Evolutionary conservation across 2,797 vertebrate genomes (phyloP).

Genomic region (Miichthys miiuy): DNA sequence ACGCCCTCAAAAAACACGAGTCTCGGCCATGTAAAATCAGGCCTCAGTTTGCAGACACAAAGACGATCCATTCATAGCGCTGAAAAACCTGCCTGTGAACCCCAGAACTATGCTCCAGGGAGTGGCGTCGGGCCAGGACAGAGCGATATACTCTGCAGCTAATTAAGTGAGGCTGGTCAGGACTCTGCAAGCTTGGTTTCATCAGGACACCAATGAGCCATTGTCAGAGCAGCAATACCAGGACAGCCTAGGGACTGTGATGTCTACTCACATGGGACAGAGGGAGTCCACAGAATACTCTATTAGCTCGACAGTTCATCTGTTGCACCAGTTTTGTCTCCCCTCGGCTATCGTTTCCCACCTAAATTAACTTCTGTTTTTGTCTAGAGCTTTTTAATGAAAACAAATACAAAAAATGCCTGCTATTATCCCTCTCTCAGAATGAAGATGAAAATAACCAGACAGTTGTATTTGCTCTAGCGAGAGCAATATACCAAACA

Average conservation of each 20-base stretch:
- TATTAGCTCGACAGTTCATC: conserved; percentile 47
- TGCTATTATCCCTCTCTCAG: conserved; percentile 53
- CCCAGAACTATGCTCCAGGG: conserved; percentile 84
- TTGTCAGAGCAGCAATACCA: conserved; percentile 69
- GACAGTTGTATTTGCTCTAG: conserved; percentile 68
- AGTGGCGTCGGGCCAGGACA: conserved; percentile 80
- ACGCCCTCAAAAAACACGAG: conserved; percentile 84
- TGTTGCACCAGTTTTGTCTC: conserved; percentile 32
- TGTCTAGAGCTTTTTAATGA: conserved; percentile 45
- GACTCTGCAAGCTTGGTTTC: conserved; percentile 74
- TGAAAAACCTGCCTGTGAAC: conserved; percentile 86
- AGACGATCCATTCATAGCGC: conserved; percentile 86
- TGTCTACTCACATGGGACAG: conserved; percentile 49
- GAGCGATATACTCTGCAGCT: conserved; percentile 77
- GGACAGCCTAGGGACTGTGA: conserved; percentile 56
- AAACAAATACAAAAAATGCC: conserved; percentile 52
- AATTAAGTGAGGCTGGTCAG: conserved; percentile 82
- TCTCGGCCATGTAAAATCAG: conserved; percentile 85
- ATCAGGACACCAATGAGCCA: conserved; percentile 77
- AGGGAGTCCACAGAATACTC: conserved; percentile 38
- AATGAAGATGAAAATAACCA: conserved; percentile 59
- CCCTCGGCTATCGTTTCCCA: conserved; percentile 23
- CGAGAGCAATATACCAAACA: conserved; percentile 56
- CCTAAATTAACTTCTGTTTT: conserved; percentile 39
- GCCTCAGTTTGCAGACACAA: conserved; percentile 87